Evolutionary conservation across 2,113 vertebrate genomes (phyloP).

Genomic region (Cyphomyrus plagiostoma): DNA sequence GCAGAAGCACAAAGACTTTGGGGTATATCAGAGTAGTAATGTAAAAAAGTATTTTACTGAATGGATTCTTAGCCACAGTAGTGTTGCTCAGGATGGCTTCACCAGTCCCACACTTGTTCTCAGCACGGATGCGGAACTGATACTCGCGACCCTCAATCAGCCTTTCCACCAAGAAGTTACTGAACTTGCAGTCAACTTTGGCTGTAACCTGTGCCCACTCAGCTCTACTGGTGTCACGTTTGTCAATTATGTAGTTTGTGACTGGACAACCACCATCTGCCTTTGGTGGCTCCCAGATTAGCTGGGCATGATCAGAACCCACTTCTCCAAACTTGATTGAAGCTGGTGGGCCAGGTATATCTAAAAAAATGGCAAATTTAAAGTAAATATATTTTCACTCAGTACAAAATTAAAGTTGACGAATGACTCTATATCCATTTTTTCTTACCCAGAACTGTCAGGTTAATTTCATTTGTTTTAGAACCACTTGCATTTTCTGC

Average conservation of each 20-base stretch:
- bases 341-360: conserved; percentile 87
- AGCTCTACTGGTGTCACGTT: conserved; percentile 92
- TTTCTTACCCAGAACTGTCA: conserved; percentile 57
- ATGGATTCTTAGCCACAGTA: conserved; percentile 84
- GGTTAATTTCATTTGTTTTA: conserved; percentile 80
- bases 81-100: conserved; percentile 78
- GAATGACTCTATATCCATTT: background rate
- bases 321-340: conserved; percentile 76
- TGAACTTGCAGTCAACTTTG: conserved; percentile 66
- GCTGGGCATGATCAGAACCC: conserved; percentile 71
- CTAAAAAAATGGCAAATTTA: conserved; percentile 48
- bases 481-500: conserved; percentile 91
- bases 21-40: background rate
- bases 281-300: conserved; percentile 86
- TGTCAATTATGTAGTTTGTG: conserved; percentile 88
- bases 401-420: background rate
- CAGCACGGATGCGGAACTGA: conserved; percentile 90
- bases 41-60: conserved; percentile 61
- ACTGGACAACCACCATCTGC: conserved; percentile 85
- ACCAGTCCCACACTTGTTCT: conserved; percentile 88
- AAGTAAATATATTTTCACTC: background rate
- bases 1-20: background rate
- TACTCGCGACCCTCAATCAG: conserved; percentile 90
- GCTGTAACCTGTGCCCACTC: conserved; percentile 88
- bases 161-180: conserved; percentile 75